These are phyloP conservation scores for Callosobruchus maculatus DNA, from an alignment of 2,888 invertebrate species.

Conservation along the genomic window DNA sequence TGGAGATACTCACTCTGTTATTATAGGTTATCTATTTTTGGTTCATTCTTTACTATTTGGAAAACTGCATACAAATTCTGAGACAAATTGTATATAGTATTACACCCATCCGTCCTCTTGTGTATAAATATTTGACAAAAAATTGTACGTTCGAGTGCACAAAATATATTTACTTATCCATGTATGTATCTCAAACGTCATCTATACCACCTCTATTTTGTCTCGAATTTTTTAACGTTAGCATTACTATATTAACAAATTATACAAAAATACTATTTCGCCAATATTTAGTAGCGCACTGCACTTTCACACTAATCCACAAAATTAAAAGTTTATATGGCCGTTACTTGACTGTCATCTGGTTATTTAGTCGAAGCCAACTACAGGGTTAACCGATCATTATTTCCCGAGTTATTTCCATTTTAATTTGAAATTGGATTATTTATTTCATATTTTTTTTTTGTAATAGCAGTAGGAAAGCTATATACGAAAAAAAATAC, in stretches of 20 bases:
- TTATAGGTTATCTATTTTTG: no score
- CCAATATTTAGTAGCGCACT: neutral
- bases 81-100: neutral
- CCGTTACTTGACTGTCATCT: no score
- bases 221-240: neutral
- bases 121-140: constrained; percentile 12
- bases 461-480: no score
- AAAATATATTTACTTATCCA: neutral
- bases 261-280: neutral
- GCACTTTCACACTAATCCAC: neutral
- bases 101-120: constrained; percentile 23
- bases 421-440: no score
- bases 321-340: neutral
- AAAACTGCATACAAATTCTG: neutral
- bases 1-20: no score
- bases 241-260: neutral
- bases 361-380: neutral
- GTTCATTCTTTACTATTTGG: no score
- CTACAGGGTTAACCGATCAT: no score
- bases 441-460: no score
- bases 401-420: no score
- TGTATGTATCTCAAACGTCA: neutral
- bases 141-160: neutral
- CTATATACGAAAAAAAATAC: no score
- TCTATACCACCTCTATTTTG: neutral